A percentile compares a stretch with the other conserved stretches of the same genome.
phyloP scores from a whole-genome alignment of 2,113 vertebrate genomes.

The Oplegnathus fasciatus region DNA sequence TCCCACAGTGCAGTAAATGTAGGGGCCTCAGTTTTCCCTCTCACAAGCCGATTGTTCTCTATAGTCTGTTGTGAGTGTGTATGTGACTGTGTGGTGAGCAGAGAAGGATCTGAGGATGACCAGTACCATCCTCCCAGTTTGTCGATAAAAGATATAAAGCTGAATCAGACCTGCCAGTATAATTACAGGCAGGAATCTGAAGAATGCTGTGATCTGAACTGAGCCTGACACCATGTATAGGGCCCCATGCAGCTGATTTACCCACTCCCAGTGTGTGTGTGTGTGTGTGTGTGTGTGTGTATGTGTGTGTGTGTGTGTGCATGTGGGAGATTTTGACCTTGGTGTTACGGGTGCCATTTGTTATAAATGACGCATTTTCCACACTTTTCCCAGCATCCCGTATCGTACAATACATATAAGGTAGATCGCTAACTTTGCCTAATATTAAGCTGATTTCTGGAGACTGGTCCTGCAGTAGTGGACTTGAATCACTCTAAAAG shows the following conservation, averaged over 20 bases:
- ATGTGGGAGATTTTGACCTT: conserved; percentile 25
- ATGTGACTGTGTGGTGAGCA: conserved; percentile 22
- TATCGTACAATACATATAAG: not conserved
- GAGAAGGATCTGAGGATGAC: conserved; percentile 37
- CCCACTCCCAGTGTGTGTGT: conserved; percentile 28
- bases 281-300: not conserved
- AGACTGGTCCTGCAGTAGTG: not conserved
- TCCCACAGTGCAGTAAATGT: conserved; percentile 8
- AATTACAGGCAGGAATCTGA: conserved; percentile 78
- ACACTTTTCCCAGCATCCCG: not conserved
- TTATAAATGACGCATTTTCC: conserved; percentile 25
- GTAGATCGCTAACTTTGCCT: conserved; percentile 1
- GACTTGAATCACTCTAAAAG: not conserved
- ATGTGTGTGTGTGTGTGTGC: not conserved
- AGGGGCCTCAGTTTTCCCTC: conserved; percentile 18
- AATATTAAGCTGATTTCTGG: conserved; percentile 4
- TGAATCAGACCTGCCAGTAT: conserved; percentile 68
- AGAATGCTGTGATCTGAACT: conserved; percentile 77
- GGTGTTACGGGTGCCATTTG: conserved; percentile 7
- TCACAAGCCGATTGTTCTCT: conserved; percentile 1
- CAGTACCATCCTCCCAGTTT: conserved; percentile 24
- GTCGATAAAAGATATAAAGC: conserved; percentile 57
- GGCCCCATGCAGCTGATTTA: conserved; percentile 66
- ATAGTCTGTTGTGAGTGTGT: not conserved
- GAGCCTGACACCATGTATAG: conserved; percentile 67